Evolutionary conservation across 1,140 invertebrate species (phyloP).

Genomic region (Trinorchestia longiramus): DNA sequence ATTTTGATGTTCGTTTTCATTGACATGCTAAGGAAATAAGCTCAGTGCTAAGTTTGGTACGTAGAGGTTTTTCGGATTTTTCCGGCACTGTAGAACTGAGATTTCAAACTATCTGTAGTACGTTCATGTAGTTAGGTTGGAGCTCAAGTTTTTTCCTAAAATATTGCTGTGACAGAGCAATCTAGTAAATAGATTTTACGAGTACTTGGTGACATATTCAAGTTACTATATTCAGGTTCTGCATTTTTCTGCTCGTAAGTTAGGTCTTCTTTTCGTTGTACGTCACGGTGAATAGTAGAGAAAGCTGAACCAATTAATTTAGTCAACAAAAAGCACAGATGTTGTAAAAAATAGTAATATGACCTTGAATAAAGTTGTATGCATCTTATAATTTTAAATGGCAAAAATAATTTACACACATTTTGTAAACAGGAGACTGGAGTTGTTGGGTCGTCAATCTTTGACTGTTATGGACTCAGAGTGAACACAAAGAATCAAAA

Average conservation of each 20-base stretch:
- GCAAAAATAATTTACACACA: background rate
- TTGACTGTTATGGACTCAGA: background rate
- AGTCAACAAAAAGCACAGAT: background rate
- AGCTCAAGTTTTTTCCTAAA: too few relatives aligned
- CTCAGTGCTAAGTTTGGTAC: too few relatives aligned
- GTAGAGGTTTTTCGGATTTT: too few relatives aligned
- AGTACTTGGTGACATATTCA: too few relatives aligned
- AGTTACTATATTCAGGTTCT: background rate
- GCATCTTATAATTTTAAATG: background rate
- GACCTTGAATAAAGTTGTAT: background rate
- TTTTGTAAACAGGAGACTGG: background rate
- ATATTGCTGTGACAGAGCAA: too few relatives aligned
- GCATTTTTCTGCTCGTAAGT: background rate
- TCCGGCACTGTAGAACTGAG: too few relatives aligned
- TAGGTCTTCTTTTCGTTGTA: background rate
- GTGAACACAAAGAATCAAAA: background rate
- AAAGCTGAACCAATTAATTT: background rate
- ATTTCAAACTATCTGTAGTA: too few relatives aligned
- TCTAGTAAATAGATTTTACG: too few relatives aligned
- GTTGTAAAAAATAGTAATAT: background rate
- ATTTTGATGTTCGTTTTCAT: too few relatives aligned
- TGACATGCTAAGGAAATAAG: too few relatives aligned
- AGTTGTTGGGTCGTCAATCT: background rate
- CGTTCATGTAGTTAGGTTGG: too few relatives aligned
- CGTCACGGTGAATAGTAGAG: background rate